Conservation (phyloP, 2,888 invertebrate species). For the Mamestra brassicae region DNA sequence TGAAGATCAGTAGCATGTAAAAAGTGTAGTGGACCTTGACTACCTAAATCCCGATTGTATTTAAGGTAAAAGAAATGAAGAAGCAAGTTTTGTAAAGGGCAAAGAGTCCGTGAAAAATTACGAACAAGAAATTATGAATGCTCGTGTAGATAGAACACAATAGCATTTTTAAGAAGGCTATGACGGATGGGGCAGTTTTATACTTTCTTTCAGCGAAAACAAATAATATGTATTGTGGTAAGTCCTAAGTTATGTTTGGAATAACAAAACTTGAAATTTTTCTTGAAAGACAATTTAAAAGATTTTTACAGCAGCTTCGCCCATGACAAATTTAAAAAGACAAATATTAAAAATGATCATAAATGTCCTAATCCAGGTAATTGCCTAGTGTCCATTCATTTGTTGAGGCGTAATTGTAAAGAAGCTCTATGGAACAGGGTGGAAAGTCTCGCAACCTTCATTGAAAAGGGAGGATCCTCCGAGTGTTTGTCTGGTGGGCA, state of each 20-base stretch:
- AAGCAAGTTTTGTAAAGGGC: constrained; percentile 1
- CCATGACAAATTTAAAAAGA: neutral
- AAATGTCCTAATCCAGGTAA: too few relatives aligned
- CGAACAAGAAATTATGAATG: constrained; percentile 45
- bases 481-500: too few relatives aligned
- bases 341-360: neutral
- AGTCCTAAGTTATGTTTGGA: neutral
- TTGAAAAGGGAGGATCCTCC: too few relatives aligned
- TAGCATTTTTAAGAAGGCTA: constrained; percentile 20
- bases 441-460: too few relatives aligned
- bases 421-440: too few relatives aligned
- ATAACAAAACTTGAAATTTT: constrained; percentile 14
- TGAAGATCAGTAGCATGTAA: neutral
- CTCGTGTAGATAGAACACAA: constrained; percentile 43
- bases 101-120: constrained; percentile 8
- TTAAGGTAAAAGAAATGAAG: constrained; percentile 6
- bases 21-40: neutral
- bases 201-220: constrained; percentile 19
- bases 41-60: neutral
- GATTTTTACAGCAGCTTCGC: neutral
- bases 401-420: neutral
- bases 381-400: too few relatives aligned
- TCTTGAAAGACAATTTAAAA: neutral
- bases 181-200: constrained; percentile 4
- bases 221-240: constrained; percentile 1